Percentiles rank a stretch among this genome's conserved stretches.
Conservation (phyloP, 2,797 vertebrate genomes). For the Benthosema pterotum region DNA sequence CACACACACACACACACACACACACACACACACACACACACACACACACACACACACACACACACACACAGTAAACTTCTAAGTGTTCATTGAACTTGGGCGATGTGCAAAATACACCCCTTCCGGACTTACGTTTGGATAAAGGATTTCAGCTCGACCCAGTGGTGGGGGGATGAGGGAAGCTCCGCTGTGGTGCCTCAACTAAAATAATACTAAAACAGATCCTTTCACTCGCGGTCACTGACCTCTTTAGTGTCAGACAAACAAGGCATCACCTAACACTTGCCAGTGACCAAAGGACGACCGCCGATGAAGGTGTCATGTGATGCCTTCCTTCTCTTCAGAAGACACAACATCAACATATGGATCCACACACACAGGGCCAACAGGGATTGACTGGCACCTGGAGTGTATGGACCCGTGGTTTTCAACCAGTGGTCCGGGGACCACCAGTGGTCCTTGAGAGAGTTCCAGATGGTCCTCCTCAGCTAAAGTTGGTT, state of each 20-base stretch:
- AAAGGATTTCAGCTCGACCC: too few species aligned
- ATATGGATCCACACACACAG: conserved; percentile 1
- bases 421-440: too few species aligned
- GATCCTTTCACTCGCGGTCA: conserved; percentile 4
- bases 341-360: conserved; percentile 30
- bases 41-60: background rate
- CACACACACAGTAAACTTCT: background rate
- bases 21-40: background rate
- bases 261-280: conserved; percentile 25
- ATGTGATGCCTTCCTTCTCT: conserved; percentile 16
- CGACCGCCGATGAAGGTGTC: conserved; percentile 14
- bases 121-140: too few species aligned
- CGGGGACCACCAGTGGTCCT: too few species aligned
- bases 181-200: background rate
- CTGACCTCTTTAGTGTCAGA: conserved; percentile 27
- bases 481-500: too few species aligned
- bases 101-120: too few species aligned
- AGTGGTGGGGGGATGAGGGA: too few species aligned
- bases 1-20: background rate
- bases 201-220: background rate
- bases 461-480: too few species aligned
- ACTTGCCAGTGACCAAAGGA: background rate
- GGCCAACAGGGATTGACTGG: conserved; percentile 21
- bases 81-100: too few species aligned
- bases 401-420: conserved; percentile 9